phyloP scores from a whole-genome alignment of 2,888 invertebrate genomes.

The Merodon equestris region DNA sequence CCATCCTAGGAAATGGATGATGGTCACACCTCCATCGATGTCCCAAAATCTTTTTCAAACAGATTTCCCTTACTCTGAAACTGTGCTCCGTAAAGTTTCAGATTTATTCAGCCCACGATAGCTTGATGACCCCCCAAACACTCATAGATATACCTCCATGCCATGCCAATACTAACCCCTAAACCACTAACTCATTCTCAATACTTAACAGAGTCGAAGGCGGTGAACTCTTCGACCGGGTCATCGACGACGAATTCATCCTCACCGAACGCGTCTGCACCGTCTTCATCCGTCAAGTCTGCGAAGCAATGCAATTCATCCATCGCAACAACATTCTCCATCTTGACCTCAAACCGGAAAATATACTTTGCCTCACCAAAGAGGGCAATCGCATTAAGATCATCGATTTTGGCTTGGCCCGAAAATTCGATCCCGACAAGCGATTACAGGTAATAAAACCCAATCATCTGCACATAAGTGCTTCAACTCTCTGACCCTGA shows the following conservation, averaged over 20 bases:
- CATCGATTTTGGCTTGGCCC: conserved; percentile 98
- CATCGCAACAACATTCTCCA: conserved; percentile 97
- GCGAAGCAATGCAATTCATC: conserved; percentile 98
- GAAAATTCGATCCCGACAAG: conserved; percentile 94
- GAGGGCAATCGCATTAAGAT: conserved; percentile 99
- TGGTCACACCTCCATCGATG: too few species aligned
- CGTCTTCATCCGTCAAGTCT: conserved; percentile 98
- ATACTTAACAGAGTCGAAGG: conserved; percentile 90
- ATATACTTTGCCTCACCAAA: conserved; percentile 96
- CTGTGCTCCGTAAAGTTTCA: too few species aligned
- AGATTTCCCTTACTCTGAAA: too few species aligned
- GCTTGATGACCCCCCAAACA: too few species aligned
- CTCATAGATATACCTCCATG: too few species aligned
- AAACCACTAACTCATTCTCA: conserved; percentile 8
- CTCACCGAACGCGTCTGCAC: conserved; percentile 97
- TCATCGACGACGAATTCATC: conserved; percentile 98
- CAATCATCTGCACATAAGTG: not conserved
- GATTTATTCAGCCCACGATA: too few species aligned
- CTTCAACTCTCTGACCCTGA: not conserved
- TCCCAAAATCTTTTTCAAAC: too few species aligned
- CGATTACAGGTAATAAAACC: conserved; percentile 84
- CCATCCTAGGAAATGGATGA: too few species aligned
- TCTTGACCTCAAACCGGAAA: conserved; percentile 99
- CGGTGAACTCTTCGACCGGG: conserved; percentile 98
- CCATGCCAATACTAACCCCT: conserved; percentile 16